Base-by-base conservation (phyloP, 2,888 invertebrate genomes). In the Linhomoeus sp. region DNA sequence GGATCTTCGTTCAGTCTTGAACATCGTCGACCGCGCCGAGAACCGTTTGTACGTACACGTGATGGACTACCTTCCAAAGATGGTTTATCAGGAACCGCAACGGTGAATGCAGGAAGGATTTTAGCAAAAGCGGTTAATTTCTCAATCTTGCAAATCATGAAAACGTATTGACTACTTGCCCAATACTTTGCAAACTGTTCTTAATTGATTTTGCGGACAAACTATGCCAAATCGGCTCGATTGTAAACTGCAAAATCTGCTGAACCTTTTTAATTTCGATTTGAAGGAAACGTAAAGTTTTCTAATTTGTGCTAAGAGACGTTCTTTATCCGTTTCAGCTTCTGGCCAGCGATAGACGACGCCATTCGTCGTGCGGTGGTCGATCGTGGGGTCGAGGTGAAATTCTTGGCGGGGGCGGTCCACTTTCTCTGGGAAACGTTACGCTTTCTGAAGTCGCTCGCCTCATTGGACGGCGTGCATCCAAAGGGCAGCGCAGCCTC, bases 41-140 rank as follows among this genome's bases (percentile, higher is more conserved):
- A 76, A 78, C 64, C 88, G 81, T 65, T 74, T 94, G 29, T 79
- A 88, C 66, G 79, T 94, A 46, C 77, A 92, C 15, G 90, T 97
- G 0, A 94, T 94, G 92, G 90, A 92, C 66, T 94, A 92, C 67
- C 78, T 79, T 55, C 94, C 94, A 0, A 53, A 80, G 48, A 76
- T 76, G 47, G 73, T 82, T 52, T 84, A 78, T 62, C 72, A 77
- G 22, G 74, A 77, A 0, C 78, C 77, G 60, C 64, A 74, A 63
- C 63, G 71, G 75, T 74, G n/a, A n/a, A n/a, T n/a, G n/a, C n/a
- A n/a, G n/a, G n/a, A n/a, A n/a, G n/a, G n/a, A n/a, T n/a, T n/a
- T n/a, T n/a, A n/a, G n/a, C n/a, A n/a, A n/a, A n/a, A n/a, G n/a
- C 64, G 57, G 65, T 64, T n/a, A n/a, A n/a, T n/a, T n/a, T n/a